Evolutionary conservation across 2,888 invertebrate species (phyloP).

Genomic region (Amphipoea lucens): DNA sequence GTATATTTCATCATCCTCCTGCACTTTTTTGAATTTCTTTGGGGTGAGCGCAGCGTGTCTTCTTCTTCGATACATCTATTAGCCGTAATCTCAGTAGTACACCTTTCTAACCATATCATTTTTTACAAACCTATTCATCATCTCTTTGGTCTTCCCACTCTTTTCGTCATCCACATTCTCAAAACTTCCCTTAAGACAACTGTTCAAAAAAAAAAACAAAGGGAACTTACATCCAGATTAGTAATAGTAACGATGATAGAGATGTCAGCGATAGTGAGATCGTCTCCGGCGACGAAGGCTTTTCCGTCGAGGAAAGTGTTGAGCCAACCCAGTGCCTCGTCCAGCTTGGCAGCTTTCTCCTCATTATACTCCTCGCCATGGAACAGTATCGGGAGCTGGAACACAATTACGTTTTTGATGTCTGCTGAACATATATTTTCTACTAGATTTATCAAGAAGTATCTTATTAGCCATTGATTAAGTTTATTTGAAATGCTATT

Average conservation of each 20-base stretch:
- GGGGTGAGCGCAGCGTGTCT: background rate
- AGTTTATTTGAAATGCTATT: background rate
- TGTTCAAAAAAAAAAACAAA: background rate
- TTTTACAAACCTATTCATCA: background rate
- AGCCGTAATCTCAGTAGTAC: background rate
- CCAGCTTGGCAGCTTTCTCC: conserved; percentile 88
- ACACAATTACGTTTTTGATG: conserved; percentile 1
- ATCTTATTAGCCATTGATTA: background rate
- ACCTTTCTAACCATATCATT: background rate
- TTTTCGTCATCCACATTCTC: background rate
- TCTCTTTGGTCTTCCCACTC: background rate
- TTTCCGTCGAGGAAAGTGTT: conserved; percentile 90
- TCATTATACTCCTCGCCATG: conserved; percentile 81
- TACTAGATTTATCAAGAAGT: background rate
- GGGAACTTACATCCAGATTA: conserved; percentile 89
- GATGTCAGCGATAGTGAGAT: conserved; percentile 93
- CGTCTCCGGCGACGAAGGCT: conserved; percentile 92
- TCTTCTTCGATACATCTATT: background rate
- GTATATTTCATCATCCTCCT: background rate
- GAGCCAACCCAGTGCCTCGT: conserved; percentile 91
- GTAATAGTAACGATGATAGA: conserved; percentile 91
- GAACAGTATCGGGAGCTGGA: conserved; percentile 88
- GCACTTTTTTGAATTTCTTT: background rate
- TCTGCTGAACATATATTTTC: background rate
- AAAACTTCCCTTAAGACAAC: background rate